Base-by-base conservation (phyloP, 2,797 vertebrate genomes). In the Peromyscus nudipes region DNA sequence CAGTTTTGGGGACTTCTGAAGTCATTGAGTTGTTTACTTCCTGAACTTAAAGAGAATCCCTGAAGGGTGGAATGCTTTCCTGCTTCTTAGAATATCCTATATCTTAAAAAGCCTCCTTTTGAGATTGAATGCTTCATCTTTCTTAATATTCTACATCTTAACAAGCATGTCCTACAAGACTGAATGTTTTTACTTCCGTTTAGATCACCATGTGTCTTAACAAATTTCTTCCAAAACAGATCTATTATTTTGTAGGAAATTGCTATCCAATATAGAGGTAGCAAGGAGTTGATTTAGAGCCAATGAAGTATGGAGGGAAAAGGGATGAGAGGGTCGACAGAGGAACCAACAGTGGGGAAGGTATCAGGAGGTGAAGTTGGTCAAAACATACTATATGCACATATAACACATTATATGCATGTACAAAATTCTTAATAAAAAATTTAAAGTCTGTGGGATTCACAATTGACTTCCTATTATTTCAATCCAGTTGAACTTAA, bases 401-500 rank as follows among this genome's bases (percentile, higher is more conserved):
- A 6, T 34, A 65, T 34, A 85, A 85, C 43, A 49, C 12, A 25
- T 4, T 23, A 84, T 23, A 49, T 23, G 16, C 19, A 19, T 34
- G 31, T 34, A 65, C 7, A 23, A 34, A 85, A 23, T 62, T 34
- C 29, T 34, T 34, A 46, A 31, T 23, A 34, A 84, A 67, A 37
- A 29, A 7, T 10, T 55, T 67, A 25, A 85, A 65, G 11, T 1
- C 17, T 93, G 34, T 77, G 23, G 4, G 13, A 43, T 60, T 71
- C 84, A 5, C n/a, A 65, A 81, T 5, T 91, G 9, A 91, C 27
- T 31, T 77, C 5, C 23, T 9, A 62, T 10, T 88, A 23, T 46
- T 83, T 84, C 25, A 85, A 71, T 84, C 17, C 84, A 84, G 23
- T 27, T 91, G 11, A 90, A 40, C n/a, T 80, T 76, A 84, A 1